Percentiles rank a stretch among this genome's conserved stretches.
These are phyloP conservation scores for Monopterus albus DNA, from an alignment of 2,113 vertebrate genomes.

Conservation along the genomic window DNA sequence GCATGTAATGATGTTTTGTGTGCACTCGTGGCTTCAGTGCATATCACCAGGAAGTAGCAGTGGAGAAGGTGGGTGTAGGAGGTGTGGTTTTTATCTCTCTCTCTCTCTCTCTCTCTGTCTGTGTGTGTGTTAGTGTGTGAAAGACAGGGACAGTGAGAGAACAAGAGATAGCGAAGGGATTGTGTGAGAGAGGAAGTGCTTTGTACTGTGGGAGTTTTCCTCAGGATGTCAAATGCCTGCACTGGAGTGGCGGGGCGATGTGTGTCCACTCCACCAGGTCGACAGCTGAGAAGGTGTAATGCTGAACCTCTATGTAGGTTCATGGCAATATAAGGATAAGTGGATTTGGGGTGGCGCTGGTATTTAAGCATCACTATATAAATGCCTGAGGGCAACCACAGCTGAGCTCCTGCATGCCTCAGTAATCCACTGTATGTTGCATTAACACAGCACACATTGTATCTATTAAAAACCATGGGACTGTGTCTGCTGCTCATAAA, in stretches of 20 bases:
- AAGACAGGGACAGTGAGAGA: constrained; percentile 23
- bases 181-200: constrained; percentile 68
- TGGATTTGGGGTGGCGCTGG: constrained; percentile 63
- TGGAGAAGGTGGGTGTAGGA: constrained; percentile 56
- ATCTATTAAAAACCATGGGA: constrained; percentile 39
- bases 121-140: constrained; percentile 62
- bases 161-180: constrained; percentile 56
- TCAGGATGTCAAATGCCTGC: constrained; percentile 73
- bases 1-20: constrained; percentile 30
- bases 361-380: constrained; percentile 70
- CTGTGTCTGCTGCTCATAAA: constrained; percentile 15
- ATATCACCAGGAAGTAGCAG: constrained; percentile 59
- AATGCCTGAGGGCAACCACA: constrained; percentile 65
- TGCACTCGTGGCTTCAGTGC: constrained; percentile 46
- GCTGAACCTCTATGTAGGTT: constrained; percentile 60
- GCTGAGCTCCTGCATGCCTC: constrained; percentile 45
- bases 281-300: constrained; percentile 68
- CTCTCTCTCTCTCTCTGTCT: constrained; percentile 56
- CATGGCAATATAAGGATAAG: constrained; percentile 59
- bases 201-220: constrained; percentile 73
- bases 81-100: constrained; percentile 60
- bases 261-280: constrained; percentile 67
- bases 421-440: constrained; percentile 34
- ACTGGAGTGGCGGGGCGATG: constrained; percentile 60
- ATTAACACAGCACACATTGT: constrained; percentile 12